Base-by-base conservation (phyloP, 2,888 invertebrate genomes). In the Xestobium rufovillosum region DNA sequence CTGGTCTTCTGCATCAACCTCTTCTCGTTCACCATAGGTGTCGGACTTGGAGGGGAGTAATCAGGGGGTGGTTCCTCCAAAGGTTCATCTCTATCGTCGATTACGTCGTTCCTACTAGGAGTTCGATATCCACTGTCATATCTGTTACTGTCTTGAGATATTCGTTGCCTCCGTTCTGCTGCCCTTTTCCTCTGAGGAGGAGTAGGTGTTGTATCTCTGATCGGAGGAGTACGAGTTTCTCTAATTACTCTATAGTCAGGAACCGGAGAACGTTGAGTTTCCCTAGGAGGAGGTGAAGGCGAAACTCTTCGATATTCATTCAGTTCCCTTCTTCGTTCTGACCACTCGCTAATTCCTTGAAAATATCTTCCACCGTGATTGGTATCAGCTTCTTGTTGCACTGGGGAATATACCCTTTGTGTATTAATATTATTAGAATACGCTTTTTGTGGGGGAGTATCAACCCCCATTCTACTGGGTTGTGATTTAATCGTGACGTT, bases 331-430 rank as follows among this genome's bases (percentile, higher is more conserved):
- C 55, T 49, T 12, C 82, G 70, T 55, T 83, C 83, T 1, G 79
- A 79, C 86, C 87, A 86, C 53, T 87, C 86, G 34, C 78, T 80
- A 36, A 86, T 79, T 13, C 86, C 86, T 60, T 42, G 25, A 52
- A 49, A 33, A 31, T 34, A 38, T n/a, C n/a, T n/a, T n/a, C n/a
- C n/a, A n/a, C n/a, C n/a, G n/a, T n/a, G 47, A 47, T 52, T 48
- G 65, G 64, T 48, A 67, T 72, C 44, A 60, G 70, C 54, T 66
- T 71, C 37, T 57, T 66, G 16, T 66, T 67, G 34, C 65, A 70
- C 32, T 62, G 59, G 59, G 42, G 53, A 60, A 41, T 56, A 60
- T 33, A 60, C 59, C 36, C 48, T 57, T 9, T 65, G 68, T 2
- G 69, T 3, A 29, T 26, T 13, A 19, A 19, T 19, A n/a, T 37